Evolutionary conservation across 35 echinoderm and acorn worm species (phyloP).

Genomic region (Eucidaris tribuloides): DNA sequence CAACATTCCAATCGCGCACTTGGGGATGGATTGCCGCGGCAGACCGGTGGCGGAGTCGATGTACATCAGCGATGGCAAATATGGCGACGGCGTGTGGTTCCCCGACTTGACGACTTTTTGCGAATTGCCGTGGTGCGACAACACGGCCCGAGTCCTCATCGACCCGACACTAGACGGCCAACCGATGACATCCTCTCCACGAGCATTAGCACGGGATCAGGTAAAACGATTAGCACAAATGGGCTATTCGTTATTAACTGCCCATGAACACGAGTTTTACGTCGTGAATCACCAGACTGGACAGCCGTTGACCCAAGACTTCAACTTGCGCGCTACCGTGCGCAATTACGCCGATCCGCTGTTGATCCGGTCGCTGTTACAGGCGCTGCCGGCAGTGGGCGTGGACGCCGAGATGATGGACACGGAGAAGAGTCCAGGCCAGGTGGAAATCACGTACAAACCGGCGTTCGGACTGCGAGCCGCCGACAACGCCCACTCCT

Average conservation of each 20-base stretch:
- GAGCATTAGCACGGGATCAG: constrained; percentile 63
- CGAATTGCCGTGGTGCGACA: constrained; percentile 45
- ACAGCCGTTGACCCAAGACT: constrained; percentile 50
- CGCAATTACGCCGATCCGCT: constrained; percentile 46
- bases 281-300: constrained; percentile 52
- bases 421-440: constrained; percentile 43
- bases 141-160: constrained; percentile 54
- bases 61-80: constrained; percentile 47
- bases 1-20: constrained; percentile 53
- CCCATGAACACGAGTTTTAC: constrained; percentile 80
- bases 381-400: constrained; percentile 26
- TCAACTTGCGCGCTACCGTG: constrained; percentile 47
- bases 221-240: constrained; percentile 42
- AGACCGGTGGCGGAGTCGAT: constrained; percentile 36
- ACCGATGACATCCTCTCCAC: constrained; percentile 17
- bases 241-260: constrained; percentile 22
- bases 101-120: constrained; percentile 83
- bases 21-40: constrained; percentile 51
- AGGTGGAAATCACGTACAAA: constrained; percentile 63
- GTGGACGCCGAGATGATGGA: constrained; percentile 51
- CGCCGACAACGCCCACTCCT: constrained; percentile 59
- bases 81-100: constrained; percentile 49
- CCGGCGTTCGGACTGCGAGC: constrained; percentile 61
- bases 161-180: constrained; percentile 16
- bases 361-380: constrained; percentile 36